Base-by-base conservation (phyloP, 2,888 invertebrate species). In the Anorthoa munda region DNA sequence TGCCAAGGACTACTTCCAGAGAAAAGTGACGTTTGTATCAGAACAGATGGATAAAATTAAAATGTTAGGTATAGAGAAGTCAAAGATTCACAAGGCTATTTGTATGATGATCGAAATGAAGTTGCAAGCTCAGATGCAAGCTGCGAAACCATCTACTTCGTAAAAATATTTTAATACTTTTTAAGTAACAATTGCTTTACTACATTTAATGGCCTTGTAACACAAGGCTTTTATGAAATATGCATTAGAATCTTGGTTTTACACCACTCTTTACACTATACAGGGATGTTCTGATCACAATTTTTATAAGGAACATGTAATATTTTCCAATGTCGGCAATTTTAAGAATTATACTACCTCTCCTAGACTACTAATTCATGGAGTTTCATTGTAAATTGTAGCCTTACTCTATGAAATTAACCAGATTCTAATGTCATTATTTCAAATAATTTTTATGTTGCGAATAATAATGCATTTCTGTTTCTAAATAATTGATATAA, bases 31-130 rank as follows among this genome's bases (percentile, higher is more conserved):
- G 81, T 99, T 98, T 96, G 98, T 99, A 0, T 98, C 98, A 0
- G 98, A 99, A 90, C 99, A 99, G 96, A 99, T 99, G 97, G 99
- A 99, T 90, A 99, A 99, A 95, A 98, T 99, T 72, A 99, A 99
- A 93, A 95, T 96, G 51, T 94, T 98, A 80, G 98, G 98, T 4
- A 95, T 97, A 67, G 98, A 99, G 90, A 99, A 99, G 93, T 97
- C 97, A 77, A 98, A 97, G 93, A 97, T 98, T 80, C 96, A 98
- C 81, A 98, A 98, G 93, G 97, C 98, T 51, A 97, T 98, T 74
- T 97, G 98, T 82, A 97, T 98, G 91, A 97, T 98, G 71, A 97
- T 98, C 92, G 98, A 98, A 91, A 97, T 97, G 94, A 98, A 98
- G 93, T 88, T 98, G 77, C 97, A 97, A 87, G 95, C 96, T 5